These are phyloP conservation scores for Caenorhabditis macrosperma DNA, from an alignment of 2,888 invertebrate species.

Conservation along the genomic window DNA sequence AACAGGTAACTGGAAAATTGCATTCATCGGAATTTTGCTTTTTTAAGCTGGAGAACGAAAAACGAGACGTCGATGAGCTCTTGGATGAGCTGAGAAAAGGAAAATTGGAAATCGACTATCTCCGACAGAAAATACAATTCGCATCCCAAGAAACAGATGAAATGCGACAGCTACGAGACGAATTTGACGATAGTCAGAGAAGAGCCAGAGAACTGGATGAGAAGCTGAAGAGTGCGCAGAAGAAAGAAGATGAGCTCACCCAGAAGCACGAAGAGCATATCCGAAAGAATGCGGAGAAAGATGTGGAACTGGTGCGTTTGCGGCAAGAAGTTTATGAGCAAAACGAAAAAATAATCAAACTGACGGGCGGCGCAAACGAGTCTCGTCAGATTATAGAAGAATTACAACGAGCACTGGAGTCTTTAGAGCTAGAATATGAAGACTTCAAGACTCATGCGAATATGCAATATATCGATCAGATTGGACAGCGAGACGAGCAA, in stretches of 20 bases:
- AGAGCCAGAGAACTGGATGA: neutral
- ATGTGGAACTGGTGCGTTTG: neutral
- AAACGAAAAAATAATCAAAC: neutral
- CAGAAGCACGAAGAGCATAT: conserved; percentile 3
- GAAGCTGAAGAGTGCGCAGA: neutral
- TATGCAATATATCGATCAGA: conserved; percentile 27
- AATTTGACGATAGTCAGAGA: neutral
- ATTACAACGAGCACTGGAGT: neutral
- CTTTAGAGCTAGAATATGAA: neutral
- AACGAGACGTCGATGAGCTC: conserved; percentile 24
- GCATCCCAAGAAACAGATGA: neutral
- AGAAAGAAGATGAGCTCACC: conserved; percentile 11
- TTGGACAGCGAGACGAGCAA: conserved; percentile 12
- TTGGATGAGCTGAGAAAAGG: conserved; percentile 27
- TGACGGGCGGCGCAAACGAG: neutral
- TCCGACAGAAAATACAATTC: conserved; percentile 23
- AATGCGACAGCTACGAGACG: conserved; percentile 2
- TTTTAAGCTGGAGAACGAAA: conserved; percentile 6
- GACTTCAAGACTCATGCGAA: conserved; percentile 33
- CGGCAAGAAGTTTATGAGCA: neutral
- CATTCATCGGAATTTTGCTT: neutral
- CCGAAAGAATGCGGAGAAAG: neutral
- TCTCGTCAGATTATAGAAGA: neutral
- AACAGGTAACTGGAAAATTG: too few relatives aligned
- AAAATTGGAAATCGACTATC: conserved; percentile 41